A percentile compares a stretch with the other conserved stretches of the same genome.
Evolutionary conservation across 2,113 vertebrate genomes (phyloP).

Genomic region (Thalassarche chlororhynchos): DNA sequence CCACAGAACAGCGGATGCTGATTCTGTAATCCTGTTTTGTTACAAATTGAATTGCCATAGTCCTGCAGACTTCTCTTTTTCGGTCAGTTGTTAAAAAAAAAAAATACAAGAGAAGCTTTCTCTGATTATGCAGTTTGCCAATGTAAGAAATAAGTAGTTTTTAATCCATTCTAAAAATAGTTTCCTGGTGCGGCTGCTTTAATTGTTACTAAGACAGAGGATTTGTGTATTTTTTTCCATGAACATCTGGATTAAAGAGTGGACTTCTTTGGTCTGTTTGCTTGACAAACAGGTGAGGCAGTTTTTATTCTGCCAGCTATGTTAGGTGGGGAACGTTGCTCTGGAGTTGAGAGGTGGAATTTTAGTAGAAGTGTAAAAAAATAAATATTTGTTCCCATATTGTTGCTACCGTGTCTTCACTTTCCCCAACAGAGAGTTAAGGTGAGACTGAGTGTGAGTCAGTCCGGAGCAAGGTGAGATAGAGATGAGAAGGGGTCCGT

Average conservation of each 20-base stretch:
- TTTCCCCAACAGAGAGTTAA: background rate
- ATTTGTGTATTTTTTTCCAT: background rate
- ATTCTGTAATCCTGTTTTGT: background rate
- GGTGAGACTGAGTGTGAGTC: background rate
- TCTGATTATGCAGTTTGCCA: background rate
- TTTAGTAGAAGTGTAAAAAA: background rate
- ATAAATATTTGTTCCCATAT: background rate
- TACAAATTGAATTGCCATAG: background rate
- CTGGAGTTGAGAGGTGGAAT: background rate
- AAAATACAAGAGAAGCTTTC: background rate
- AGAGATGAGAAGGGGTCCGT: background rate
- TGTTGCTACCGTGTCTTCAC: background rate
- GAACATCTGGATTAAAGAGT: background rate
- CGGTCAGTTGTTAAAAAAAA: background rate
- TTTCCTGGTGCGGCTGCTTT: background rate
- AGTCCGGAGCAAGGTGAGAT: background rate
- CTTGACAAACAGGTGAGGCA: background rate
- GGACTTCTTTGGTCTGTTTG: background rate
- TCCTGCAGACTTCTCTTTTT: background rate
- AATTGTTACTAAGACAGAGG: background rate
- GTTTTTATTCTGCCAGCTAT: background rate
- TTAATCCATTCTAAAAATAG: slow-evolving; percentile 37
- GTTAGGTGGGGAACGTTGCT: background rate
- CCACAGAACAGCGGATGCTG: background rate
- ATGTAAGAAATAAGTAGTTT: background rate